Evolutionary conservation across 2,113 vertebrate species (phyloP).

Genomic region (Azemiops feae): DNA sequence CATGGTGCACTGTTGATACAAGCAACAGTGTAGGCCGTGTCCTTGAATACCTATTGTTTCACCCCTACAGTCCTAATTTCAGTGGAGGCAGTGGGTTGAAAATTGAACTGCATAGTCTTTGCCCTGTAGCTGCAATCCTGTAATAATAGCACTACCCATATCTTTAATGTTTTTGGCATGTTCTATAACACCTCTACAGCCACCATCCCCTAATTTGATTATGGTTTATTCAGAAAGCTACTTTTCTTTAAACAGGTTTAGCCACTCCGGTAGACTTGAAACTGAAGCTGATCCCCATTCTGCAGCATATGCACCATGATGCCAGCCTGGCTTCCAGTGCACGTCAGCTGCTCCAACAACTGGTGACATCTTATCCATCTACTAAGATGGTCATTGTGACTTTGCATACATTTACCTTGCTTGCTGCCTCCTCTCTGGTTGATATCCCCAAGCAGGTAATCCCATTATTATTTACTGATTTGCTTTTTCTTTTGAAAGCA

Average conservation of each 20-base stretch:
- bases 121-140: neutral
- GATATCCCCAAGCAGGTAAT: constrained; percentile 95
- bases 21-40: neutral
- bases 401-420: constrained; percentile 94
- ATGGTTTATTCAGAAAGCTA: neutral
- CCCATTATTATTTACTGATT: neutral
- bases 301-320: constrained; percentile 98
- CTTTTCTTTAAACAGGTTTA: constrained; percentile 71
- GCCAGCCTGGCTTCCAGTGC: constrained; percentile 91
- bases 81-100: neutral
- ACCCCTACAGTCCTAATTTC: neutral
- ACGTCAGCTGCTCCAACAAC: constrained; percentile 88
- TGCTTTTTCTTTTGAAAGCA: neutral
- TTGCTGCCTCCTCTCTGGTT: constrained; percentile 91
- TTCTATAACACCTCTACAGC: neutral
- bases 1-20: neutral
- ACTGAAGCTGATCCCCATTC: constrained; percentile 92
- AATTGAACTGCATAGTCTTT: neutral
- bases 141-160: neutral
- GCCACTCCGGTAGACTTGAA: constrained; percentile 96
- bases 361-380: constrained; percentile 92
- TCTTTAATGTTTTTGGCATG: neutral
- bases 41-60: neutral
- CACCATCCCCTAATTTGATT: neutral
- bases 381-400: constrained; percentile 95